Conservation (phyloP, 2,888 invertebrate genomes). For the Proisotoma minuta region DNA sequence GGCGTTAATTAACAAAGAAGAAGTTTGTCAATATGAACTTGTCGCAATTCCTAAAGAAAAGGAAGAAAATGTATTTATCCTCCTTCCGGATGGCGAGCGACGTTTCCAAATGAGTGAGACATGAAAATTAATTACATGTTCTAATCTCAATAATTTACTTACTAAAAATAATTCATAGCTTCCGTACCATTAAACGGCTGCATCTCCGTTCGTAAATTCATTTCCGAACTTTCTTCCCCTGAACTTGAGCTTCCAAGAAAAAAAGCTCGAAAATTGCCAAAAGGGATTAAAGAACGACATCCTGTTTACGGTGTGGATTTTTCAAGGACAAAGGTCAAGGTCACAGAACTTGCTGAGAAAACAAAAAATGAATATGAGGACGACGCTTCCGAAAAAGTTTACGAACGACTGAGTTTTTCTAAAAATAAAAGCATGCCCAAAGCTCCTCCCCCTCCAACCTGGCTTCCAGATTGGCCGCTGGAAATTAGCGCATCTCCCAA, state of each 20-base stretch:
- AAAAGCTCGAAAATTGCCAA: slow-evolving; percentile 18
- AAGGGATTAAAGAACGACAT: slow-evolving; percentile 33
- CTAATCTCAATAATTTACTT: not conserved
- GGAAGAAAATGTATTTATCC: slow-evolving; percentile 15
- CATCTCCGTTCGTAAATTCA: slow-evolving; percentile 22
- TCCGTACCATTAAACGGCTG: slow-evolving; percentile 24
- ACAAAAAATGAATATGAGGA: slow-evolving; percentile 16
- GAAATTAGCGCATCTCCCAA: not conserved
- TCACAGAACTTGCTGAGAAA: not conserved
- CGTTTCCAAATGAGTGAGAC: not conserved
- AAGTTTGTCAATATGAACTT: slow-evolving; percentile 1
- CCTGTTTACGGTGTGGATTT: slow-evolving; percentile 32
- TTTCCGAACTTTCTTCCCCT: slow-evolving; percentile 18
- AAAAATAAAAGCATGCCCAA: not conserved
- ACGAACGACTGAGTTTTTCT: not conserved
- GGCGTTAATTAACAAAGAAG: slow-evolving; percentile 5
- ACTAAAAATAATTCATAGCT: slow-evolving; percentile 11
- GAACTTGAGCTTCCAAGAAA: slow-evolving; percentile 5
- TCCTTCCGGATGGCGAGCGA: slow-evolving; percentile 20
- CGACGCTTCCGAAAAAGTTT: not conserved
- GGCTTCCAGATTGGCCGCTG: too few species aligned
- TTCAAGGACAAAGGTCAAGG: not conserved
- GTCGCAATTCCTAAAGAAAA: slow-evolving; percentile 1
- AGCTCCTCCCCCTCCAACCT: too few species aligned
- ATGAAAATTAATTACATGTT: not conserved